Percentiles rank a stretch among this genome's conserved stretches.
These are phyloP conservation scores for Leptinotarsa peninsularis DNA, from an alignment of 2,888 invertebrate genomes.

Conservation along the genomic window DNA sequence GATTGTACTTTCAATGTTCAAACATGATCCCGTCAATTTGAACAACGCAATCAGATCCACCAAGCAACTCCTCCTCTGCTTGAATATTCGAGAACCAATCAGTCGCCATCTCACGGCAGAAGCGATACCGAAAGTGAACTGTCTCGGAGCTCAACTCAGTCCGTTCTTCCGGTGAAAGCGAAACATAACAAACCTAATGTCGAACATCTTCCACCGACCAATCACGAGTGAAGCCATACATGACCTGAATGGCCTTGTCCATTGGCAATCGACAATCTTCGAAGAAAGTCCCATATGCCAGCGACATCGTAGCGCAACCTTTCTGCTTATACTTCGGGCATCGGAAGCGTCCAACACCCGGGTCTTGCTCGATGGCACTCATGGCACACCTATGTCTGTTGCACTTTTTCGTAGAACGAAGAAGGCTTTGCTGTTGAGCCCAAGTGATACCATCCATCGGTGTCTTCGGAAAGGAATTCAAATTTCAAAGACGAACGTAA, in stretches of 20 bases:
- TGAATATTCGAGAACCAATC: background rate
- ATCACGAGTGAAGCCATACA: background rate
- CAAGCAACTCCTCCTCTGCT: constrained; percentile 9
- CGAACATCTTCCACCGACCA: background rate
- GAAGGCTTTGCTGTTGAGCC: background rate
- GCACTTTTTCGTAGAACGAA: background rate
- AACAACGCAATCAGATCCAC: constrained; percentile 8
- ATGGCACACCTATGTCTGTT: too few relatives aligned
- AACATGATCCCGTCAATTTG: constrained; percentile 12
- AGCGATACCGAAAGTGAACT: background rate
- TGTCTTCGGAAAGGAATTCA: too few relatives aligned
- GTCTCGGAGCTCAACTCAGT: background rate
- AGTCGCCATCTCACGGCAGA: background rate
- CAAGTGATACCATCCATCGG: too few relatives aligned
- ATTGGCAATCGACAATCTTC: background rate
- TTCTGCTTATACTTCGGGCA: background rate
- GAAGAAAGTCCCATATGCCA: background rate
- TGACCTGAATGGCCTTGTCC: background rate
- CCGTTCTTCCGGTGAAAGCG: background rate
- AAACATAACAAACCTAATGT: background rate
- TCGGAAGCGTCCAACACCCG: background rate
- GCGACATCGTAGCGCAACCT: background rate
- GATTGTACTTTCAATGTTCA: constrained; percentile 15
- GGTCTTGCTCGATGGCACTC: background rate
- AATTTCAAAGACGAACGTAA: too few relatives aligned